Evolutionary conservation across 2,797 vertebrate genomes (phyloP).

Genomic region (Cryptoprocta ferox): DNA sequence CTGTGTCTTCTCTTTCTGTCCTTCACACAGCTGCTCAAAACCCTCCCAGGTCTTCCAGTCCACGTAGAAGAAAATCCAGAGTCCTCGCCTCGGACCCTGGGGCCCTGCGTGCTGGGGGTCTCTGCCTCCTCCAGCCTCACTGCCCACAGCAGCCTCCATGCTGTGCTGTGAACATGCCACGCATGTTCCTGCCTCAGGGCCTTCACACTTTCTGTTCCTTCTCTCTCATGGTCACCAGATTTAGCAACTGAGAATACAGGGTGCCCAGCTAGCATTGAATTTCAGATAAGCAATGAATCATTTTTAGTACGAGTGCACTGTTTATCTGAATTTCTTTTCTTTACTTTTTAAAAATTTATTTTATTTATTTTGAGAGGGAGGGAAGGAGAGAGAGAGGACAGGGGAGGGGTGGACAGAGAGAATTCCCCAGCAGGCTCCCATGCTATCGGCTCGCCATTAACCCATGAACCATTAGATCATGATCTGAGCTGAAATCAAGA

Average conservation of each 20-base stretch:
- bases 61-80: not conserved
- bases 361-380: no score
- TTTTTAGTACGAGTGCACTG: not conserved
- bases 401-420: no score
- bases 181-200: not conserved
- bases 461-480: no score
- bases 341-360: no score
- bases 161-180: not conserved
- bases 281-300: not conserved
- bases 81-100: rapidly evolving
- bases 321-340: not conserved
- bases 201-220: not conserved
- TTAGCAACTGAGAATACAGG: conserved; percentile 1
- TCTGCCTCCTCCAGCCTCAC: not conserved
- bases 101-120: rapidly evolving
- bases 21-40: not conserved
- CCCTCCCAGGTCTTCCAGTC: not conserved
- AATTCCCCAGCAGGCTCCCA: no score
- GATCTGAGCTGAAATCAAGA: no score
- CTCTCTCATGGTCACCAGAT: not conserved
- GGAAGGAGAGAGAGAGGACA: no score
- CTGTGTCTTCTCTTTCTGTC: not conserved
- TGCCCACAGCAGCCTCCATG: not conserved
- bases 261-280: not conserved
- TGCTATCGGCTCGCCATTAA: no score